phyloP scores from a whole-genome alignment of 2,113 vertebrate species.

The human (Homo sapiens) region DNA sequence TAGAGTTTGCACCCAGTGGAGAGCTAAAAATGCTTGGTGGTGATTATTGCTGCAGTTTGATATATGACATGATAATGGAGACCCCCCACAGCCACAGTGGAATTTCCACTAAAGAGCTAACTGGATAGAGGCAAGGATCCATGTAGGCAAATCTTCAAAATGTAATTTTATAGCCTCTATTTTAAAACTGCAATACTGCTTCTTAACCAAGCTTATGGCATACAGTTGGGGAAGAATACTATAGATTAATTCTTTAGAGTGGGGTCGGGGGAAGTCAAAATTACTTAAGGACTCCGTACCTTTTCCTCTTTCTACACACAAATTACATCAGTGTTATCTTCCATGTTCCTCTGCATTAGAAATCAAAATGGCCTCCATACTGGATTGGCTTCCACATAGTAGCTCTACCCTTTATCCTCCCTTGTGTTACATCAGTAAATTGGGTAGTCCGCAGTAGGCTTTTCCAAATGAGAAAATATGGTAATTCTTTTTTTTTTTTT shows the following conservation, averaged over 20 bases:
- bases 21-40: neutral
- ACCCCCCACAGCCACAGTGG: neutral
- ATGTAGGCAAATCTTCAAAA: neutral
- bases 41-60: neutral
- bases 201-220: neutral
- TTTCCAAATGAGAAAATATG: neutral
- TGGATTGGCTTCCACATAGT: neutral
- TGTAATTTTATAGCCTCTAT: neutral
- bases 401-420: neutral
- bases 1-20: neutral
- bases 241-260: neutral
- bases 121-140: neutral
- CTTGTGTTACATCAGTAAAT: neutral
- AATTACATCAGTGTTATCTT: neutral
- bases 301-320: neutral
- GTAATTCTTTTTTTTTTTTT: neutral
- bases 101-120: neutral
- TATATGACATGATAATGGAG: neutral
- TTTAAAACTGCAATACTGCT: neutral
- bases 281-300: neutral
- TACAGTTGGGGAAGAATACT: neutral
- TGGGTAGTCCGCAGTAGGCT: neutral
- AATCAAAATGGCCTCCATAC: neutral
- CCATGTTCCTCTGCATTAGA: neutral
- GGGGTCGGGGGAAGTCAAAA: neutral